Evolutionary conservation across 2,888 invertebrate species (phyloP).

Genomic region (Eurytoma californica): DNA sequence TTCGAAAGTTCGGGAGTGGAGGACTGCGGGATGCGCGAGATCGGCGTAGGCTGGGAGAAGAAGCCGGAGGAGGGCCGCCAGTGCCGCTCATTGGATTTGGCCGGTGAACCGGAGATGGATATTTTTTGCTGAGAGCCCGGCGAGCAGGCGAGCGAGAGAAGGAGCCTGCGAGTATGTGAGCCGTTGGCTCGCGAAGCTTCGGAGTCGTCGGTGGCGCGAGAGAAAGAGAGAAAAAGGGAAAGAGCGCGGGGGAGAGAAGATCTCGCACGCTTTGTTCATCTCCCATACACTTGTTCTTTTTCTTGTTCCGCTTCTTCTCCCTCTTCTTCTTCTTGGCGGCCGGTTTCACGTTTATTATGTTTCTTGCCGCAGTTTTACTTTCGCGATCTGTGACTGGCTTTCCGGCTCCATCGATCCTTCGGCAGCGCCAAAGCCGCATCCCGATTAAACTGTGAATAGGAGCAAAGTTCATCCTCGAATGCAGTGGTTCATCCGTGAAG

Average conservation of each 20-base stretch:
- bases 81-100: slow-evolving; percentile 21
- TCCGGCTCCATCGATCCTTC: not conserved
- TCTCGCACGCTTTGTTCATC: slow-evolving; percentile 23
- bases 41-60: not conserved
- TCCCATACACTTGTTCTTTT: slow-evolving; percentile 9
- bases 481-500: not conserved
- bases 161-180: slow-evolving; percentile 12
- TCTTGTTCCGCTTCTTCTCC: not conserved
- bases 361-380: slow-evolving; percentile 5
- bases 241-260: slow-evolving; percentile 21
- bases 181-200: not conserved
- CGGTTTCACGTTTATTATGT: slow-evolving; percentile 5
- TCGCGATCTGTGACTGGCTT: slow-evolving; percentile 13
- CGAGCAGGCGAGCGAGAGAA: slow-evolving; percentile 1
- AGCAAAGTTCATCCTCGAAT: not conserved
- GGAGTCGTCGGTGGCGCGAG: not conserved
- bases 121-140: slow-evolving; percentile 14
- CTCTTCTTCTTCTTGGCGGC: not conserved
- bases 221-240: not conserved
- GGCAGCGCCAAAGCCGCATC: not conserved
- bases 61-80: not conserved
- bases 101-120: slow-evolving; percentile 19
- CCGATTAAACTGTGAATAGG: not conserved
- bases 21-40: too few species aligned
- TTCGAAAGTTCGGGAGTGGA: too few species aligned